Conservation (phyloP, 2,888 invertebrate species). For the Ennomos fuscantarius region DNA sequence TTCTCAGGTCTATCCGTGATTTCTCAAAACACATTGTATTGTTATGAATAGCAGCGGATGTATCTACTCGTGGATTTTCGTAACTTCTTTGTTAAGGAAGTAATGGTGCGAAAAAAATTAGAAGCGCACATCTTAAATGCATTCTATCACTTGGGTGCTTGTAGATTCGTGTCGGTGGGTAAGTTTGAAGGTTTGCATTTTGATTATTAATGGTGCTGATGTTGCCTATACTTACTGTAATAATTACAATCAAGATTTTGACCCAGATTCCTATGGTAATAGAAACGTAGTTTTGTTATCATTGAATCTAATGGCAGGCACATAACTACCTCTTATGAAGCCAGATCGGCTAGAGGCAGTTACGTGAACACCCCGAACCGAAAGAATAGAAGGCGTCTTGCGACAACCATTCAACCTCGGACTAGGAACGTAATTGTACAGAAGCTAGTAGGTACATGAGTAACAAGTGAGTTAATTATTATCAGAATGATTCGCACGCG, state of each 20-base stretch:
- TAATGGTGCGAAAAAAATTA: constrained; percentile 70
- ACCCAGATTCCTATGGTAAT: constrained; percentile 61
- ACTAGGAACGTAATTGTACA: constrained; percentile 51
- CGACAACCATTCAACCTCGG: constrained; percentile 71
- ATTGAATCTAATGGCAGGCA: constrained; percentile 49
- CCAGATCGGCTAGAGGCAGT: constrained; percentile 51
- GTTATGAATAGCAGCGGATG: constrained; percentile 70
- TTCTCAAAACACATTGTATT: constrained; percentile 72
- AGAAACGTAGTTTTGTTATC: constrained; percentile 50
- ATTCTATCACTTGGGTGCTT: no score
- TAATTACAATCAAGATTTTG: constrained; percentile 49
- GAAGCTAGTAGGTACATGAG: constrained; percentile 62
- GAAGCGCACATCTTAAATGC: constrained; percentile 9
- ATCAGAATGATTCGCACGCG: constrained; percentile 68
- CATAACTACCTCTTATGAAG: constrained; percentile 52
- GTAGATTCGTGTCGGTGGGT: no score
- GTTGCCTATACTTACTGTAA: not conserved
- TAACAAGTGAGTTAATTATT: constrained; percentile 59
- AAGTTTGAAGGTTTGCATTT: no score
- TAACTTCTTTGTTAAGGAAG: constrained; percentile 56
- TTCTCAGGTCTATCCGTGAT: constrained; percentile 63
- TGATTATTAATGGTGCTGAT: no score
- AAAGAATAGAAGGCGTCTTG: constrained; percentile 72
- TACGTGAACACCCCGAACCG: constrained; percentile 64
- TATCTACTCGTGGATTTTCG: constrained; percentile 37